Percentiles rank a stretch among this genome's conserved stretches.
Evolutionary conservation across 2,113 vertebrate species (phyloP).

Genomic region (Cyanoliseus patagonus): DNA sequence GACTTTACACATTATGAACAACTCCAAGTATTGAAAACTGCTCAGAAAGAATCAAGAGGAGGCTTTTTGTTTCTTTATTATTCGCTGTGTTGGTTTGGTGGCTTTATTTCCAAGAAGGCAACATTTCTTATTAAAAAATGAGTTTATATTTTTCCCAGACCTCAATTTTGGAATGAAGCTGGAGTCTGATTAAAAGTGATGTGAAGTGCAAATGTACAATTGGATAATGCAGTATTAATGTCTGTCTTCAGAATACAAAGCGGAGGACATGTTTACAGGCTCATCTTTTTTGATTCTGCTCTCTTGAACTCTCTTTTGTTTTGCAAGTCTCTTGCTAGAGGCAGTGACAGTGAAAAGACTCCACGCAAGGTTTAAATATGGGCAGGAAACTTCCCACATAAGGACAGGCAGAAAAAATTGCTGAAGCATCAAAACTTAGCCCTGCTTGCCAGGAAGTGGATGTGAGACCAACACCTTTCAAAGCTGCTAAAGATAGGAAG

Average conservation of each 20-base stretch:
- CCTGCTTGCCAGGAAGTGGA: background rate
- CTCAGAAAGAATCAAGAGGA: background rate
- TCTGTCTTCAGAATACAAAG: background rate
- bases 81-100: background rate
- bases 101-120: background rate
- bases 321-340: background rate
- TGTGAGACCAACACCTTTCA: constrained; percentile 41
- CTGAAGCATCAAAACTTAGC: background rate
- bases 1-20: background rate
- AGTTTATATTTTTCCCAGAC: constrained; percentile 53
- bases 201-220: constrained; percentile 50
- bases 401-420: background rate
- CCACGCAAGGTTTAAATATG: background rate
- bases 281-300: background rate
- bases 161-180: constrained; percentile 28
- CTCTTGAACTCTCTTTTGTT: background rate
- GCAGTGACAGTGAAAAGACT: background rate
- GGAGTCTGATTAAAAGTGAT: constrained; percentile 56
- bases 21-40: background rate
- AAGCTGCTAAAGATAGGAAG: background rate
- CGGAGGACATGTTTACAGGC: background rate
- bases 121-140: constrained; percentile 25
- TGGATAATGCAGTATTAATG: constrained; percentile 34
- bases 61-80: background rate
- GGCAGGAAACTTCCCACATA: constrained; percentile 39